Evolutionary conservation across 1,140 invertebrate genomes (phyloP), one percentile per base, ranked within the genome.

Genomic region (Ectropis grisescens): DNA sequence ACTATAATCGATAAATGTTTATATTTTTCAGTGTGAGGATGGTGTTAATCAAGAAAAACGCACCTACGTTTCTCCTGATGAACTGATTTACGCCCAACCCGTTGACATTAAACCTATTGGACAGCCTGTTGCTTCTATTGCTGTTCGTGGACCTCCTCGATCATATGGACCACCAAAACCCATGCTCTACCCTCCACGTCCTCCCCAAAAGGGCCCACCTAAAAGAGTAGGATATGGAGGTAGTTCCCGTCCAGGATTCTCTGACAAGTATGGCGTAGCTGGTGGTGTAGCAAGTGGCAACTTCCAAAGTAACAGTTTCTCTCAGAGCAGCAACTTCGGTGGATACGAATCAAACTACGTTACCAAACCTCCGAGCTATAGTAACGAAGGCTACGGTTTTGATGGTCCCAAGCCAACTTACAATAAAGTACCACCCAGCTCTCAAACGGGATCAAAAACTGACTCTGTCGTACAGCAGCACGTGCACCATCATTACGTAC

Each of bases 61-160:
- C 14, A n/a, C n/a, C n/a, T 90, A 87, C 54, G 85, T 85, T 34
- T 84, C 85, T 22, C 91, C 91, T 0, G 88, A 90, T 45, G 90
- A 93, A 40, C 74, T 93, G 2, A 90, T 91, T 53, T 91, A 91
- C 54, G 91, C 91, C 1, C 91, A 94, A 64, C 92, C 93, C 2
- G 90, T 93, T n/a, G 88, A 88, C n/a, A 88, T 93, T n/a, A 91
- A 91, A 41, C 91, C 89, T 15, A 87, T 92, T 6, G 91, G 91
- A 22, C 85, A 84, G 47, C 91, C 90, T 11, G 85, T 92, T 40
- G 87, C 91, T 13, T 91, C 91, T 1, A 88, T 93, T 41, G 87
- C 90, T 0, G 62, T 93, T 0, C 87, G 88, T 45, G 84, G 87
- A 15, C 87, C 87, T 14, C 75, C 82, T 1, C 83, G 78, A 52